Base-by-base conservation (phyloP, 2,888 invertebrate genomes). In the Bombylius major region DNA sequence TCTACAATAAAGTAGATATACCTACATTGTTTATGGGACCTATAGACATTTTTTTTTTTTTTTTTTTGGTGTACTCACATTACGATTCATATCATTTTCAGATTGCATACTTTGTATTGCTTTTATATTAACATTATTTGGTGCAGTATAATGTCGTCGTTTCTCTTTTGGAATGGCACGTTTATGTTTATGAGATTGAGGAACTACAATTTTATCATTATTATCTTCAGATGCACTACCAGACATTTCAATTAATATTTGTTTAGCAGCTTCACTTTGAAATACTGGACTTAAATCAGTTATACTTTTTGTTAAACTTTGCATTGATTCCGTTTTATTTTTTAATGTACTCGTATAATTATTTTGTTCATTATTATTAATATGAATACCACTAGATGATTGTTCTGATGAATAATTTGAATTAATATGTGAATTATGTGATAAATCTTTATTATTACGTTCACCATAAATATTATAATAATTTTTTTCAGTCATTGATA, bases 131-230 rank as follows among this genome's bases (percentile, higher is more conserved):
- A 82, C 72, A 67, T 82, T 87, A 76, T 86, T 83, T 1, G 85
- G 86, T n/a, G 93, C 90, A 0, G 93, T 94, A 66, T 91, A 86
- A 70, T 93, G 91, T 56, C 91, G 77, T 55, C 91, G 77, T 71
- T 89, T 91, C 68, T 90, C 89, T 63, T 84, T 84, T 1, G 90
- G 90, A 45, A 89, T 82, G 56, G 83, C 81, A 53, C 90, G 79
- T 60, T 83, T 75, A 63, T 81, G 82, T 61, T 79, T 72, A 12
- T 81, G 79, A 1, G 80, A 78, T 44, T 78, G 77, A 23, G 73
- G 73, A 65, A 78, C 80, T 32, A 78, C 77, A 23, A 23, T 23
- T 50, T 73, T 73, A 44, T 4, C 5, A 12, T 60, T 62, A 58
- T 66, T 65, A 64, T 73, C 70, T 66, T 80, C 75, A 0, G 73